Percentiles rank a stretch among this genome's conserved stretches.
Evolutionary conservation across 2,888 invertebrate genomes (phyloP).

Genomic region (Nymphalis c-album): DNA sequence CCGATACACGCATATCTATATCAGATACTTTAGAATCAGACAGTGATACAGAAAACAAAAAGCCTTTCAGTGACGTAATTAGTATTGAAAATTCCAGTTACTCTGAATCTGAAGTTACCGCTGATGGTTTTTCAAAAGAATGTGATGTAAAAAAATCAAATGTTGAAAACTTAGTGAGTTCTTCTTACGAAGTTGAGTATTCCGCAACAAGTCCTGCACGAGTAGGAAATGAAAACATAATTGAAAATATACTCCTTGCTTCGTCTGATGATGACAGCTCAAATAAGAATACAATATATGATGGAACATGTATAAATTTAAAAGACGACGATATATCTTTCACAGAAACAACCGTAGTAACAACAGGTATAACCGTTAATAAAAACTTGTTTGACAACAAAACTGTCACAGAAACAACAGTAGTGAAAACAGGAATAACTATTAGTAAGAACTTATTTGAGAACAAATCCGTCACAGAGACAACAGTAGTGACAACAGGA

Average conservation of each 20-base stretch:
- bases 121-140: slow-evolving; percentile 31
- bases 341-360: slow-evolving; percentile 24
- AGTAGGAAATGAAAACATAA: slow-evolving; percentile 27
- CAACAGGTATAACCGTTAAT: neutral
- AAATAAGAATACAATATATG: slow-evolving; percentile 39
- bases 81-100: slow-evolving; percentile 75
- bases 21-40: slow-evolving; percentile 62
- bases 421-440: slow-evolving; percentile 6
- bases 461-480: slow-evolving; percentile 36
- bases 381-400: slow-evolving; percentile 20
- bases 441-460: neutral
- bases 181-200: slow-evolving; percentile 43
- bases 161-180: slow-evolving; percentile 32
- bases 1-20: slow-evolving; percentile 61
- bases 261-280: slow-evolving; percentile 57
- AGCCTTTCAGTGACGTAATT: slow-evolving; percentile 54
- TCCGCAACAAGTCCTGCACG: slow-evolving; percentile 21
- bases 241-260: slow-evolving; percentile 60
- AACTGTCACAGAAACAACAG: slow-evolving; percentile 28
- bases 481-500: neutral
- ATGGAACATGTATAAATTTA: slow-evolving; percentile 34
- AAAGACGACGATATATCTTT: slow-evolving; percentile 34
- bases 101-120: slow-evolving; percentile 61
- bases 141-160: slow-evolving; percentile 27
- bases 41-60: slow-evolving; percentile 46